Conservation (phyloP, 2,113 vertebrate genomes). For the Octodon degus region DNA sequence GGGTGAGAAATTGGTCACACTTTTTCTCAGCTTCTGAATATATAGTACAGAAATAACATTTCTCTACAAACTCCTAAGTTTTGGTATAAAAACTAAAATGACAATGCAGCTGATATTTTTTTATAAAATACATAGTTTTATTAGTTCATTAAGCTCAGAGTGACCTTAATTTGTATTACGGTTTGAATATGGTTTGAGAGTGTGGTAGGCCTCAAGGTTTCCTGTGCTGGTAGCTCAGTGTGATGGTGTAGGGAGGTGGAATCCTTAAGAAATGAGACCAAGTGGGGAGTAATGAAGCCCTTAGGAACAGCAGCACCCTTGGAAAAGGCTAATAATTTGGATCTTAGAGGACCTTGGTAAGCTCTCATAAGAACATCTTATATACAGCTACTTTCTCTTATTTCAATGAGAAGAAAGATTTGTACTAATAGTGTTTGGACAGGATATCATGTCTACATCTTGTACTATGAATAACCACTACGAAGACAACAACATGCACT, state of each 20-base stretch:
- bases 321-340: background rate
- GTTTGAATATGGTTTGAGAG: too few relatives aligned
- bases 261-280: background rate
- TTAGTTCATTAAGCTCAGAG: background rate
- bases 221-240: background rate
- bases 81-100: background rate
- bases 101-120: background rate
- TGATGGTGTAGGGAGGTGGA: background rate
- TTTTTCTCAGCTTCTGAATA: conserved; percentile 1
- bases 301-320: too few relatives aligned
- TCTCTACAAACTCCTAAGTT: background rate
- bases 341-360: background rate
- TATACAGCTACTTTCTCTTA: too few relatives aligned
- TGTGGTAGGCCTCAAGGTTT: too few relatives aligned
- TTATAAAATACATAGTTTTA: background rate
- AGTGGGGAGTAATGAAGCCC: background rate
- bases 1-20: background rate
- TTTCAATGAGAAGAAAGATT: too few relatives aligned
- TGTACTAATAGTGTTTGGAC: too few relatives aligned
- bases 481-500: too few relatives aligned
- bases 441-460: too few relatives aligned
- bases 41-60: background rate
- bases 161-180: background rate
- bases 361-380: background rate
- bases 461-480: too few relatives aligned